A percentile compares a stretch with the other conserved stretches of the same genome.
phyloP scores from a whole-genome alignment of 2,797 vertebrate genomes.

The Cygnus olor region DNA sequence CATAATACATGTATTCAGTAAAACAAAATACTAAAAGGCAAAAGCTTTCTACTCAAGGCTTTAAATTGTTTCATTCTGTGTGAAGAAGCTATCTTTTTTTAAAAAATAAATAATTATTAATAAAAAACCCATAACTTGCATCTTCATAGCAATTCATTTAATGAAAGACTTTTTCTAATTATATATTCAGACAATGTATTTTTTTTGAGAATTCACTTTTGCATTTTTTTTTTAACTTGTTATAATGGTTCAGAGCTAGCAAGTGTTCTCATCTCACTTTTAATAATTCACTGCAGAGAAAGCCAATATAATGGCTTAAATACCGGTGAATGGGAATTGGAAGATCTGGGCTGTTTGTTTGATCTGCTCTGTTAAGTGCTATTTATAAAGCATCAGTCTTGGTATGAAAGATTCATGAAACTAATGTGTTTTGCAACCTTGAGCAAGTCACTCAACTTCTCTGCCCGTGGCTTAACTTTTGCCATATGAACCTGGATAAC shows the following conservation, averaged over 20 bases:
- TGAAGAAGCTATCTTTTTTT: not conserved
- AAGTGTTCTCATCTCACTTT: not conserved
- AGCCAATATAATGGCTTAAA: not conserved
- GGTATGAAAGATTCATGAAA: conserved; percentile 43
- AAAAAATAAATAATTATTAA: not conserved
- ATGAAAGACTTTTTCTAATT: conserved; percentile 8
- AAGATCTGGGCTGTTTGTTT: conserved; percentile 7
- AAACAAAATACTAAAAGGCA: conserved; percentile 63
- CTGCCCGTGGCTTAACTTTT: not conserved
- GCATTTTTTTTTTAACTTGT: not conserved
- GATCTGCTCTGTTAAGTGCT: not conserved
- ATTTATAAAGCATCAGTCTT: conserved; percentile 39
- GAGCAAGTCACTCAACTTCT: not conserved
- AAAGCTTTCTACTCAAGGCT: conserved; percentile 54
- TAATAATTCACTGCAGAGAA: conserved; percentile 20
- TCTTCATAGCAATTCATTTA: conserved; percentile 56
- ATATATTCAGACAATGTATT: conserved; percentile 42
- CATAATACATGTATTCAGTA: conserved; percentile 52
- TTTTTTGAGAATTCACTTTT: conserved; percentile 55
- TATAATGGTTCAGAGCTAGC: not conserved
- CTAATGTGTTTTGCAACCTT: conserved; percentile 35
- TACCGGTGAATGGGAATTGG: not conserved
- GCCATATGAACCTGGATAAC: not conserved
- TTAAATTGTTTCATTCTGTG: conserved; percentile 51
- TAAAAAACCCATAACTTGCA: conserved; percentile 23